Evolutionary conservation across 2,113 vertebrate species (phyloP), one percentile per base, ranked within the genome.

Genomic region (Lasiurus borealis): DNA sequence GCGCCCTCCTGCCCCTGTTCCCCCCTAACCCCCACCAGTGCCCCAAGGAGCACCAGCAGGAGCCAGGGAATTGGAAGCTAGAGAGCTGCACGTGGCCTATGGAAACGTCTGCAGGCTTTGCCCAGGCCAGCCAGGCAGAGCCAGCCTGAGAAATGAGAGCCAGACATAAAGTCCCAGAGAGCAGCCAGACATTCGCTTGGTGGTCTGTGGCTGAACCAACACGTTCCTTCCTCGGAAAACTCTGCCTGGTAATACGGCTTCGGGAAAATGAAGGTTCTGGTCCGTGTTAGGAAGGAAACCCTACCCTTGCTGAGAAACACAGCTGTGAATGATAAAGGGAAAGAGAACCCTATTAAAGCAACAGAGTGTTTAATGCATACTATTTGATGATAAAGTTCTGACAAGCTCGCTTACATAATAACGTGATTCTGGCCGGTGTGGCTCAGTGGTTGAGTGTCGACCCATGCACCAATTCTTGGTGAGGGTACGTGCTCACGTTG

Each of bases 301-400:
- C 46, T 57, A 12, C 27, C 4, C 64, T 69, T 68, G 72, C 34
- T 29, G 73, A 90, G 85, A 94, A 93, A 85, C 44, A 87, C 34
- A 69, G 75, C 46, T 19, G 3, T 59, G 40, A 87, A n/a, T 40
- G 48, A 86, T 73, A 72, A 80, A 80, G 31, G 23, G 52, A 92
- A 72, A 44, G n/a, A 48, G 59, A 85, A 44, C 29, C 77, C 72
- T 72, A 48, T 59, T 72, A 89, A 96, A 87, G 76, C 66, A 83
- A 85, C 23, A 85, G 36, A 78, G 46, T 34, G 0, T 81, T 80
- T 95, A 90, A 76, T 76, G 81, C 76, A 69, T 59, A 36, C 57
- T 69, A 69, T 34, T 85, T 77, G 73, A 69, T 40, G 76, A 85
- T 72, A 14, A 90, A 69, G 44, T 46, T 75, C 84, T 69, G 71